Evolutionary conservation across 2,113 vertebrate genomes (phyloP).

Genomic region (Burhinus oedicnemus): DNA sequence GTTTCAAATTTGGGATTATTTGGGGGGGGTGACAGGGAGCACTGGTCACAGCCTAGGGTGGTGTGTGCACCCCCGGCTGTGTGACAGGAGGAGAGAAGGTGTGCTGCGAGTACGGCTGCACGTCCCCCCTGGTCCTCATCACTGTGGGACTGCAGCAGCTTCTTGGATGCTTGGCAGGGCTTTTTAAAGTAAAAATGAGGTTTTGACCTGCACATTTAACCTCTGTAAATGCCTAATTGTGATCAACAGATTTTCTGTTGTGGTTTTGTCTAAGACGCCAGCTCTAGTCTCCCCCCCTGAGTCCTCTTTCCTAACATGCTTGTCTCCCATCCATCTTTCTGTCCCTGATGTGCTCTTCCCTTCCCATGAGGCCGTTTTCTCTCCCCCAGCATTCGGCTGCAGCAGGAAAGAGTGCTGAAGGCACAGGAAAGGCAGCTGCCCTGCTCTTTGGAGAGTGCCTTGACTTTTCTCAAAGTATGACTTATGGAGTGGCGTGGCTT

Average conservation of each 20-base stretch:
- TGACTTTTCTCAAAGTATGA: neutral
- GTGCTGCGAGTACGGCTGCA: accelerated
- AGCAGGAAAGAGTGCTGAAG: neutral
- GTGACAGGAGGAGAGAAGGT: accelerated
- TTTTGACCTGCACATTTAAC: neutral
- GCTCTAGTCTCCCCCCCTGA: neutral
- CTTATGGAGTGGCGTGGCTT: accelerated
- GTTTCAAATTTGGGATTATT: neutral
- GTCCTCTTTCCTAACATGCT: neutral
- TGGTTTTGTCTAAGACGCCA: neutral
- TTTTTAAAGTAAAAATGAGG: neutral
- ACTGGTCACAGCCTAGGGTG: neutral
- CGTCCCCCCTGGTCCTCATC: neutral
- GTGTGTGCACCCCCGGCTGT: accelerated
- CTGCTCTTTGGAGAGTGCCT: neutral
- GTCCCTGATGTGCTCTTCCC: too few relatives aligned
- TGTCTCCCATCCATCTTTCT: neutral
- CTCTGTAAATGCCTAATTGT: neutral
- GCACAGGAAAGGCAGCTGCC: neutral
- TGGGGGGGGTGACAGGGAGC: neutral
- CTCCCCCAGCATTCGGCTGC: neutral
- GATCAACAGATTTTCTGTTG: neutral
- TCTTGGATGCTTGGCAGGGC: neutral
- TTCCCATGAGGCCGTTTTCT: neutral
- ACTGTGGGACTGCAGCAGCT: neutral